Conservation (phyloP, 2,888 invertebrate genomes). For the Drosophila fulvimacula region DNA sequence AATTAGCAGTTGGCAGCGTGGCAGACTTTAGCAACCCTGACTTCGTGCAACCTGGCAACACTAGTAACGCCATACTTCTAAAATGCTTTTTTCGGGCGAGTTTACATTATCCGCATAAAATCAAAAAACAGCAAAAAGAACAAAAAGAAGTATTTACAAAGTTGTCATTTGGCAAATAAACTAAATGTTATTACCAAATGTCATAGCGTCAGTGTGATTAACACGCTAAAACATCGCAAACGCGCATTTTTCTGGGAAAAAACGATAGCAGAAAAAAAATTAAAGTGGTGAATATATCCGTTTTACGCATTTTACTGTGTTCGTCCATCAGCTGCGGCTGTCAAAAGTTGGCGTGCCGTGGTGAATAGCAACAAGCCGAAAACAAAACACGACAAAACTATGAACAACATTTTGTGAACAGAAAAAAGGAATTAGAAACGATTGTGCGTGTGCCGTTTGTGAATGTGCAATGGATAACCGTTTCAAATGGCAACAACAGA, state of each 20-base stretch:
- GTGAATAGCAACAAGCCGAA: slow-evolving; percentile 48
- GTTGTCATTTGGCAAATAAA: slow-evolving; percentile 15
- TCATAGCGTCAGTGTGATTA: slow-evolving; percentile 39
- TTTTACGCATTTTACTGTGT: slow-evolving; percentile 70
- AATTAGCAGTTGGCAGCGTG: slow-evolving; percentile 56
- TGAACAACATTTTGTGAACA: slow-evolving; percentile 38
- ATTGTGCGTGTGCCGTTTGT: slow-evolving; percentile 10
- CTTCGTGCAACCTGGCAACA: slow-evolving; percentile 61
- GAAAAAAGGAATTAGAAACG: slow-evolving; percentile 5
- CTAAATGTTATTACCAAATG: slow-evolving; percentile 28
- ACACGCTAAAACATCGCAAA: slow-evolving; percentile 25
- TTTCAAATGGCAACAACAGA: slow-evolving; percentile 55
- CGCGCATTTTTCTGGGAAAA: slow-evolving; percentile 54
- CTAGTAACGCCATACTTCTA: slow-evolving; percentile 71
- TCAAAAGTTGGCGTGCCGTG: slow-evolving; percentile 52
- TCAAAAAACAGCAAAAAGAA: slow-evolving; percentile 40
- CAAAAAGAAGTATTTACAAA: slow-evolving; percentile 33
- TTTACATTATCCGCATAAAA: slow-evolving; percentile 56
- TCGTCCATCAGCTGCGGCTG: slow-evolving; percentile 69
- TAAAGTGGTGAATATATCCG: slow-evolving; percentile 66
- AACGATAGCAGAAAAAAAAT: slow-evolving; percentile 54
- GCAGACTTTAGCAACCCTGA: slow-evolving; percentile 60
- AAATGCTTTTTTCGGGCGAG: slow-evolving; percentile 69
- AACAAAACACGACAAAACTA: slow-evolving; percentile 52
- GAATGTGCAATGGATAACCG: slow-evolving; percentile 66